Evolutionary conservation across 2,113 vertebrate genomes (phyloP), one percentile per base, ranked within the genome.

Genomic region (Ammospiza caudacuta): DNA sequence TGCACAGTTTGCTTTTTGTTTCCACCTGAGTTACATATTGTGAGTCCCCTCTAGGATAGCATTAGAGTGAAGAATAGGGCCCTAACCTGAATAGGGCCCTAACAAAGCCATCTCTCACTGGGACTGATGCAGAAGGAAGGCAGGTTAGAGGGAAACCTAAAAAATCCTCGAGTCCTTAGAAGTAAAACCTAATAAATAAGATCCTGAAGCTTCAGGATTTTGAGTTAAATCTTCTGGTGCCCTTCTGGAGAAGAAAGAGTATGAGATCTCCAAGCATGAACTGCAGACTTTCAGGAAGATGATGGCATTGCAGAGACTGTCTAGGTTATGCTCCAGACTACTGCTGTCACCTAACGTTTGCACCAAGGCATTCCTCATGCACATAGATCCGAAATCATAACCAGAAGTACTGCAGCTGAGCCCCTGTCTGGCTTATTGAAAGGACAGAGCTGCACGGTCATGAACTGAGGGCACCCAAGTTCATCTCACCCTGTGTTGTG

Each of bases 401-500:
- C 8, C 6, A 12, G 16, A 59, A 37, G 58, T 22, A 69, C 6
- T 37, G n/a, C 51, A 83, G 54, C 25, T 62, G 23, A 81, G n/a
- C 10, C 25, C 4, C 41, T 39, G 9, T 28, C 9, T 46, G 31
- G 27, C 3, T 23, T 37, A 24, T 14, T 44, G 57, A 57, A 62
- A 31, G 11, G n/a, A 62, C 43, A 63, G 43, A 83, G n/a, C 12
- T 73, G 31, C 39, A 37, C 1, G 0, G 0, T 18, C 15, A 5
- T 7, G 14, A 67, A 14, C 19, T 15, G 41, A 68, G 52, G 46
- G 9, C 29, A 44, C 12, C 9, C 33, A 19, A 8, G 13, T 6
- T 44, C 1, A 1, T 49, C 27, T 22, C 0, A 5, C 9, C 16
- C 15, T 35, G 33, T 1, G 1, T 23, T 39, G 29, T 18, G 20